phyloP scores from a whole-genome alignment of 2,797 vertebrate genomes.

The Acanthurus lineatus region DNA sequence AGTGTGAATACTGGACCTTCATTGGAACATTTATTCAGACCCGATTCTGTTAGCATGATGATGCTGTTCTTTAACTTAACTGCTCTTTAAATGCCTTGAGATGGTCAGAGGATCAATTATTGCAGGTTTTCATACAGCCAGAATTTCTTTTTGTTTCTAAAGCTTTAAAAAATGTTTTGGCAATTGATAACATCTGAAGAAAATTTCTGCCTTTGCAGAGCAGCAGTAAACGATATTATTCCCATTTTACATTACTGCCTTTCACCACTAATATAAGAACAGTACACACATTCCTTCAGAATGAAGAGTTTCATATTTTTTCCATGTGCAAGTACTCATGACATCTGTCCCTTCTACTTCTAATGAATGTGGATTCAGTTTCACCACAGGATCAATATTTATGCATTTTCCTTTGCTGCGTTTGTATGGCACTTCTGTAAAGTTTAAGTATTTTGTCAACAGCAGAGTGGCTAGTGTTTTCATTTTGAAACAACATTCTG shows the following conservation, averaged over 20 bases:
- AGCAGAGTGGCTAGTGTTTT: slow-evolving; percentile 43
- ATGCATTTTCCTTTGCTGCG: slow-evolving; percentile 24
- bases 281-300: slow-evolving; percentile 51
- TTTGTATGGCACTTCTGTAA: slow-evolving; percentile 54
- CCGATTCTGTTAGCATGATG: background rate
- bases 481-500: slow-evolving; percentile 38
- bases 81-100: too few species aligned
- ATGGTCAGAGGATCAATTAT: background rate
- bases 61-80: background rate
- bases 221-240: slow-evolving; percentile 7
- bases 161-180: background rate
- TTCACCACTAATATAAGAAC: slow-evolving; percentile 18
- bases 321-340: slow-evolving; percentile 25
- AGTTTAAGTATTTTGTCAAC: slow-evolving; percentile 56
- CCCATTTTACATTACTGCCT: slow-evolving; percentile 4
- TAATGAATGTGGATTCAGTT: slow-evolving; percentile 35
- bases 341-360: slow-evolving; percentile 40
- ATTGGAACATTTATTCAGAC: background rate
- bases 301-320: slow-evolving; percentile 40
- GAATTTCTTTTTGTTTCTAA: background rate
- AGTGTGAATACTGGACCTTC: background rate
- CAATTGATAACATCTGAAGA: background rate
- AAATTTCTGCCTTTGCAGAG: background rate
- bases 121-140: background rate
- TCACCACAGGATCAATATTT: slow-evolving; percentile 32